Evolutionary conservation across 2,888 invertebrate genomes (phyloP).

Genomic region (Ashinkailepas kermadecensis): DNA sequence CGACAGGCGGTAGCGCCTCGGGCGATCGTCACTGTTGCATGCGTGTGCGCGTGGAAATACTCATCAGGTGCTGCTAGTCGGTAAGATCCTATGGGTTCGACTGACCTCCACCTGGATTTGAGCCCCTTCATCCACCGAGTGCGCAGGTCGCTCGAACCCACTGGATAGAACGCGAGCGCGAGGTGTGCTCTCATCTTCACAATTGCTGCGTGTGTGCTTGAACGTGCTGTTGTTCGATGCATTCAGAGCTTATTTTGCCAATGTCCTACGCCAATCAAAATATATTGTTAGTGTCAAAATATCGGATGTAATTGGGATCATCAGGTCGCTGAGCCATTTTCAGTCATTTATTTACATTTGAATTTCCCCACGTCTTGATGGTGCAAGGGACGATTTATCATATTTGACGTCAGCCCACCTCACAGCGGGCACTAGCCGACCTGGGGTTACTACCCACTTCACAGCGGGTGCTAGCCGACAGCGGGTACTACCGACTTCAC

Average conservation of each 20-base stretch:
- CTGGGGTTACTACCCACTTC: too few relatives aligned
- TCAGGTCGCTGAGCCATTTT: too few relatives aligned
- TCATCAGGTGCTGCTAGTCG: background rate
- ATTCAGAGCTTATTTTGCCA: conserved; percentile 12
- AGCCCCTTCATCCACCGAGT: background rate
- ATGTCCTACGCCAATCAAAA: background rate
- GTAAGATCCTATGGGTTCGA: background rate
- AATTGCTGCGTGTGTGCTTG: background rate
- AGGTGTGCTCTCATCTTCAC: background rate
- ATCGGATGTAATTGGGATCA: too few relatives aligned
- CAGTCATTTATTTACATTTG: too few relatives aligned
- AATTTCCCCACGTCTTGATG: too few relatives aligned
- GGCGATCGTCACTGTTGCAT: too few relatives aligned
- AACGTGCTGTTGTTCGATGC: background rate
- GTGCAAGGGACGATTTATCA: too few relatives aligned
- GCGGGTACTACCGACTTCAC: too few relatives aligned
- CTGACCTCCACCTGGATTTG: background rate
- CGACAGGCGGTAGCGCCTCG: too few relatives aligned
- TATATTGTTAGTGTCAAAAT: background rate
- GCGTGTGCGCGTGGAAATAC: background rate
- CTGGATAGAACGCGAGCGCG: background rate
- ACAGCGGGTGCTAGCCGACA: too few relatives aligned
- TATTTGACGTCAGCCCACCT: too few relatives aligned
- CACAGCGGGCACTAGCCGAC: too few relatives aligned
- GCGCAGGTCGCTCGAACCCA: background rate